Evolutionary conservation across 2,113 vertebrate genomes (phyloP).

Genomic region (Paraplagusia blochii): DNA sequence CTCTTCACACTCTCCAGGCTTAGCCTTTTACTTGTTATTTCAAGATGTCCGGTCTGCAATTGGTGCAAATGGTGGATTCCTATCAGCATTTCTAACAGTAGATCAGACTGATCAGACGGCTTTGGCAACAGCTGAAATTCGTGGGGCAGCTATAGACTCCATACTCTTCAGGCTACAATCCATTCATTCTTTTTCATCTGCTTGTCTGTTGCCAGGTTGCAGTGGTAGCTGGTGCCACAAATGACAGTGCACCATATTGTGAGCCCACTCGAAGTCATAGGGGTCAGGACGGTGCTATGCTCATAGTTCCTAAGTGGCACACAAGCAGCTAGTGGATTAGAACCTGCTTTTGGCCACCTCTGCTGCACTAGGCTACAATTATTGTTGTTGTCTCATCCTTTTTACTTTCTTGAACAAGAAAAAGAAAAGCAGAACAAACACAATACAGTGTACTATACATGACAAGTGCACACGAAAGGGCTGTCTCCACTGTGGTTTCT

Average conservation of each 20-base stretch:
- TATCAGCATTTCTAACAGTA: slow-evolving; percentile 52
- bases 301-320: too few species aligned
- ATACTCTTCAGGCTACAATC: too few species aligned
- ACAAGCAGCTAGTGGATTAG: too few species aligned
- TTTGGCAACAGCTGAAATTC: slow-evolving; percentile 11
- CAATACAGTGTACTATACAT: slow-evolving; percentile 21
- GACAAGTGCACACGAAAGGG: slow-evolving; percentile 42
- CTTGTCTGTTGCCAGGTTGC: too few species aligned
- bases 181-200: too few species aligned
- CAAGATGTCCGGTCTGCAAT: slow-evolving; percentile 42
- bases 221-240: too few species aligned
- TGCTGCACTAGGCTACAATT: slow-evolving; percentile 12
- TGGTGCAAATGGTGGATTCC: slow-evolving; percentile 51
- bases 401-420: slow-evolving; percentile 17
- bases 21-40: slow-evolving; percentile 21
- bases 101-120: too few species aligned
- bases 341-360: too few species aligned
- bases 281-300: too few species aligned
- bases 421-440: slow-evolving; percentile 37
- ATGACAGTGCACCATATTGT: too few species aligned
- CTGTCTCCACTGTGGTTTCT: slow-evolving; percentile 53
- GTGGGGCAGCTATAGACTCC: neutral
- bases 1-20: neutral
- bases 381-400: slow-evolving; percentile 4
- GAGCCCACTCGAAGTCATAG: too few species aligned